Conservation (phyloP, 1,140 invertebrate genomes). For the Hestina assimilis region DNA sequence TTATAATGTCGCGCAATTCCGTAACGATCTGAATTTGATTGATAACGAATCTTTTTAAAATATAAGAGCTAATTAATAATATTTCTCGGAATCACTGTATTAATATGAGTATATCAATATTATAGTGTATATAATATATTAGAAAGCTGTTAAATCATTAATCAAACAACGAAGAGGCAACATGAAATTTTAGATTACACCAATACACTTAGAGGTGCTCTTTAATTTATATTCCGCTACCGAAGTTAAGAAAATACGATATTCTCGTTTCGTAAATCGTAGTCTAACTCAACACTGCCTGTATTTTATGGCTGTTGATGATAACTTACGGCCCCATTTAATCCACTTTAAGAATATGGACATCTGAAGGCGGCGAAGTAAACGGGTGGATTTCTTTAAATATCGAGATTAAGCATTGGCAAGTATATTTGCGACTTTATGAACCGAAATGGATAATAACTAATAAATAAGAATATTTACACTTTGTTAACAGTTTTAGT, state of each 20-base stretch:
- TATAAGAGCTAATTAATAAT: no score
- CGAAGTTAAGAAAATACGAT: slow-evolving; percentile 25
- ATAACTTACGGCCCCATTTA: slow-evolving; percentile 53
- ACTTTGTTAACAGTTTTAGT: neutral
- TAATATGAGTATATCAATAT: no score
- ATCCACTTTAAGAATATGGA: slow-evolving; percentile 48
- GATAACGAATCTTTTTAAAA: no score
- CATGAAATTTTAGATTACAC: slow-evolving; percentile 21
- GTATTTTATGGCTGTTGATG: slow-evolving; percentile 52
- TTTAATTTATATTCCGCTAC: slow-evolving; percentile 30
- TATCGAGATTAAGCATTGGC: slow-evolving; percentile 16
- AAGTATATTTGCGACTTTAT: slow-evolving; percentile 25
- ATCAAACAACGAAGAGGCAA: slow-evolving; percentile 4
- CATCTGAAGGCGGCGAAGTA: slow-evolving; percentile 33
- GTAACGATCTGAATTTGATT: no score
- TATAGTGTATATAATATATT: neutral
- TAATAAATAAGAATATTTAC: slow-evolving; percentile 21
- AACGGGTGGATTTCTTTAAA: slow-evolving; percentile 28
- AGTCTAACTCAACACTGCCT: slow-evolving; percentile 46
- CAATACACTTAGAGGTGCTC: slow-evolving; percentile 31
- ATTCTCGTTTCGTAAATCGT: slow-evolving; percentile 44
- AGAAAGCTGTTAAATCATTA: neutral
- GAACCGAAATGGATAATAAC: slow-evolving; percentile 23
- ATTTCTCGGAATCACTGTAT: no score
- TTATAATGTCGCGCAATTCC: no score